Evolutionary conservation across 2,797 vertebrate species (phyloP).

Genomic region (Malurus leucopterus): DNA sequence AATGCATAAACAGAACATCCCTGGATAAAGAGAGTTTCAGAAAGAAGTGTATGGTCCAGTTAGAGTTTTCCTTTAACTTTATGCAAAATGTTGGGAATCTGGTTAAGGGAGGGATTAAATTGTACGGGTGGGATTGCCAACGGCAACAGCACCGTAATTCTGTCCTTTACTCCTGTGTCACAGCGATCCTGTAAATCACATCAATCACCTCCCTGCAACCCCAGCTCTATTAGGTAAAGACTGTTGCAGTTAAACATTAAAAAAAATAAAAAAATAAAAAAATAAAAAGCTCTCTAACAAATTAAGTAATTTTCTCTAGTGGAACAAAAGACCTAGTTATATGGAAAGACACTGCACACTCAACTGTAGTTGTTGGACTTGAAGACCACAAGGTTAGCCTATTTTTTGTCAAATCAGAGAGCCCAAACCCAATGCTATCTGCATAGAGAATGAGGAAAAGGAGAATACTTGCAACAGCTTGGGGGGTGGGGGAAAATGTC

Average conservation of each 20-base stretch:
- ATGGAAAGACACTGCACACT: background rate
- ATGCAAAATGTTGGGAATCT: background rate
- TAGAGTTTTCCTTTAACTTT: background rate
- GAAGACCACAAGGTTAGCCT: constrained; percentile 15
- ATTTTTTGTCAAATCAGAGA: background rate
- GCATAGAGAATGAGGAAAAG: background rate
- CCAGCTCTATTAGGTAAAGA: constrained; percentile 35
- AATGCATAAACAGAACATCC: constrained; percentile 32
- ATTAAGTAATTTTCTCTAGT: constrained; percentile 42
- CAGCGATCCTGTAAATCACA: constrained; percentile 39
- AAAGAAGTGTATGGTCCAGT: background rate
- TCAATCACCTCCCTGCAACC: constrained; percentile 36
- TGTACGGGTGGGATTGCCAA: background rate
- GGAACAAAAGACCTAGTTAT: constrained; percentile 20
- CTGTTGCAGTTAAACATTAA: constrained; percentile 14
- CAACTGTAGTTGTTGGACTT: background rate
- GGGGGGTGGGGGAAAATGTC: background rate
- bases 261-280: background rate
- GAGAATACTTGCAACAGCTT: background rate
- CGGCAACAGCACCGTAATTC: background rate
- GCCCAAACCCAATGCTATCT: background rate
- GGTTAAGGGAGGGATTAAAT: constrained; percentile 4
- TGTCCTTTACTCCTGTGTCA: constrained; percentile 20
- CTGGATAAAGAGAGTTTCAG: background rate
- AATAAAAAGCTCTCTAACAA: background rate